These are phyloP conservation scores for Tragelaphus imberbis DNA, from an alignment of 2,113 vertebrate genomes.

Conservation along the genomic window DNA sequence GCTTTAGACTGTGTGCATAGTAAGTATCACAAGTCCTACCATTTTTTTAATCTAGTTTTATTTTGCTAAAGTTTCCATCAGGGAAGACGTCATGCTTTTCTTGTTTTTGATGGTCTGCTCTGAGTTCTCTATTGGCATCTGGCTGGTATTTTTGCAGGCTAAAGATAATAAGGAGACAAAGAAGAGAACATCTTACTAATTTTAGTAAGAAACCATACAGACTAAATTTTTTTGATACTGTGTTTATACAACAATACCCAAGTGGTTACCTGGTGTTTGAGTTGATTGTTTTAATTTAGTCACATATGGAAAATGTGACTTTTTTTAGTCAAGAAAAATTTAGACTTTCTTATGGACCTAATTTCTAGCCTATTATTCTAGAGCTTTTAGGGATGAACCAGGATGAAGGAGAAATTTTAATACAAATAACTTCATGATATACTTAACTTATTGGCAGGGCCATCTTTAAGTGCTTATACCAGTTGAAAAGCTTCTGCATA, in stretches of 20 bases:
- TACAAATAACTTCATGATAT: neutral
- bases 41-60: neutral
- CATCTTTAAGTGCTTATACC: neutral
- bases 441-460: neutral
- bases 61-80: neutral
- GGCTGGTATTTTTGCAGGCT: neutral
- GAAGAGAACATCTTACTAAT: neutral
- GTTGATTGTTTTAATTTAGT: neutral
- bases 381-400: neutral
- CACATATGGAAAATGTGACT: neutral
- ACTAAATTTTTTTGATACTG: neutral
- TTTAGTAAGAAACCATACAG: neutral
- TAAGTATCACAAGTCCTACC: neutral
- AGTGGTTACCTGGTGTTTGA: neutral
- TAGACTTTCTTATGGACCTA: neutral
- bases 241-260: conserved; percentile 22
- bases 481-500: neutral
- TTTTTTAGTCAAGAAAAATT: neutral
- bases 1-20: conserved; percentile 42
- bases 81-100: neutral
- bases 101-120: conserved; percentile 37
- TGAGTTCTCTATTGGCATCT: conserved; percentile 29
- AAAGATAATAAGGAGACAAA: neutral
- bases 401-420: neutral
- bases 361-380: neutral